Conservation (phyloP, 2,797 vertebrate species). For the Cygnus olor region DNA sequence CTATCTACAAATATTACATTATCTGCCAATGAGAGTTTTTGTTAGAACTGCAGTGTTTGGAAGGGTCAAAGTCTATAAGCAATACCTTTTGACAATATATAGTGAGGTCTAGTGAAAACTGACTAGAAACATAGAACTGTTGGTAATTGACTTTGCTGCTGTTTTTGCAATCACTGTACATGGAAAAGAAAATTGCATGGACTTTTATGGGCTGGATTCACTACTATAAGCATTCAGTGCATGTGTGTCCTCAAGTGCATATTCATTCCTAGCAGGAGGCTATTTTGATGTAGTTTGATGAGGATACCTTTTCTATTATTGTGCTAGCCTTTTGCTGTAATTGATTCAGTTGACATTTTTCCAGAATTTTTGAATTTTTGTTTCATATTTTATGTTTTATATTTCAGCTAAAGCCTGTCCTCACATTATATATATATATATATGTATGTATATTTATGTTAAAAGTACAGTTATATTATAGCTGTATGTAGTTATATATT, state of each 20-base stretch:
- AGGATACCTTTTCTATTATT: neutral
- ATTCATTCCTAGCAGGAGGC: neutral
- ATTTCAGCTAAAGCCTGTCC: neutral
- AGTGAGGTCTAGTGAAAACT: neutral
- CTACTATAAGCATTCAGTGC: fast-evolving
- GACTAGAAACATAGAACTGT: neutral
- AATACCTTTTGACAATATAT: neutral
- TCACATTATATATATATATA: neutral
- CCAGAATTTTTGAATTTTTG: neutral
- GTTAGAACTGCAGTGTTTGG: neutral
- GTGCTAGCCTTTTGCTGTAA: neutral
- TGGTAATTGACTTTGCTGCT: neutral
- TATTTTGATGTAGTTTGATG: neutral
- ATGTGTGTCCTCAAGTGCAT: neutral
- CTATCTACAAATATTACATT: neutral
- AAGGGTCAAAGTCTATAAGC: neutral
- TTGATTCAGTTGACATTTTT: neutral
- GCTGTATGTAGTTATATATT: no score
- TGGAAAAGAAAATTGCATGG: neutral
- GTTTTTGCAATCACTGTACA: neutral
- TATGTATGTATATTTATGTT: neutral
- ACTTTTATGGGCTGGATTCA: neutral
- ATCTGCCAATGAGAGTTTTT: neutral
- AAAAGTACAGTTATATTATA: neutral
- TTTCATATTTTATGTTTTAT: neutral